Evolutionary conservation across 2,113 vertebrate genomes (phyloP).

Genomic region (Myrmecophaga tridactyla): DNA sequence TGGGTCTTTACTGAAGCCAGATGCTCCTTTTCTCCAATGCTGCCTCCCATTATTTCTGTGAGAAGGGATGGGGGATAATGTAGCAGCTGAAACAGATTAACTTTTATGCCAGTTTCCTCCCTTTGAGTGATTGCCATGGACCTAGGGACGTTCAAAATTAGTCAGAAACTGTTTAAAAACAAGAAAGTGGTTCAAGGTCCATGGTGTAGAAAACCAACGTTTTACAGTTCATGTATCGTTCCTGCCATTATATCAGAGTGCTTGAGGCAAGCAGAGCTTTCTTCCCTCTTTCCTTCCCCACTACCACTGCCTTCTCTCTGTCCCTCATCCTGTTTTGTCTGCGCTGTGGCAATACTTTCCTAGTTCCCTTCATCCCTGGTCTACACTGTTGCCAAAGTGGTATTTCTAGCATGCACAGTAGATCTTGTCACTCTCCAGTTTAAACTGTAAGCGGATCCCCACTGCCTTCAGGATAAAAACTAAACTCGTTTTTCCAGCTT

Average conservation of each 20-base stretch:
- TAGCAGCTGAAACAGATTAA: slow-evolving; percentile 73
- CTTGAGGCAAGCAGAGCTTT: background rate
- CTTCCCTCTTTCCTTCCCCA: background rate
- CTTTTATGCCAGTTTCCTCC: slow-evolving; percentile 64
- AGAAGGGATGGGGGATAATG: background rate
- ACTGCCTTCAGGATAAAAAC: background rate
- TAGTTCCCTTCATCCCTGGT: background rate
- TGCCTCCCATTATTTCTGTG: slow-evolving; percentile 61
- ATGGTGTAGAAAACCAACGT: background rate
- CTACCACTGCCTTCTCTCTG: background rate
- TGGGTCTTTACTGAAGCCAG: slow-evolving; percentile 60
- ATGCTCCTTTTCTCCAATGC: slow-evolving; percentile 59
- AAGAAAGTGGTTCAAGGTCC: background rate
- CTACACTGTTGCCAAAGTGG: background rate
- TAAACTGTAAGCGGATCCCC: background rate
- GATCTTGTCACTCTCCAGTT: background rate
- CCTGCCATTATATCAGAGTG: background rate
- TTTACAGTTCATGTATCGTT: background rate
- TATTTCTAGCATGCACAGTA: background rate
- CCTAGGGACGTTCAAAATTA: slow-evolving; percentile 27
- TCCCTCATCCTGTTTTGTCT: slow-evolving; percentile 53
- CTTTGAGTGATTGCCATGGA: slow-evolving; percentile 50
- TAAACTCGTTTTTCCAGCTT: background rate
- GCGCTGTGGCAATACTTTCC: background rate
- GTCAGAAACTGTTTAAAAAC: slow-evolving; percentile 47